Conservation (phyloP, 2,797 vertebrate genomes). For the Scarus forsteni region DNA sequence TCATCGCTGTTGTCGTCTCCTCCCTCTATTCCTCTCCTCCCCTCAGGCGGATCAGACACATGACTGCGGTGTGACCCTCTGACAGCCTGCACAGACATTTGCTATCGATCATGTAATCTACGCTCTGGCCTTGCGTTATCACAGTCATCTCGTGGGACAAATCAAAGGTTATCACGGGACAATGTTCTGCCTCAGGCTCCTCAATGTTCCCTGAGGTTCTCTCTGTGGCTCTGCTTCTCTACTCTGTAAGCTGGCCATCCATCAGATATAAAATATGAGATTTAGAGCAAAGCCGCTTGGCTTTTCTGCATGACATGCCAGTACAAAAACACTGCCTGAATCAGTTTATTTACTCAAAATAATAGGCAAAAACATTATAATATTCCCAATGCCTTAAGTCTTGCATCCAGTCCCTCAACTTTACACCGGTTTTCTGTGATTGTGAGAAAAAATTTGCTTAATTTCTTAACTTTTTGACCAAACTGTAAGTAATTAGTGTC, state of each 20-base stretch:
- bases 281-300: background rate
- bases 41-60: slow-evolving; percentile 18
- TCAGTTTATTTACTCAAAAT: too few species aligned
- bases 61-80: slow-evolving; percentile 18
- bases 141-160: slow-evolving; percentile 21
- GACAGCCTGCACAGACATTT: slow-evolving; percentile 23
- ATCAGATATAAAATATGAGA: background rate
- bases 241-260: background rate
- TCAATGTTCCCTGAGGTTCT: background rate
- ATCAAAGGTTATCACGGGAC: slow-evolving; percentile 32
- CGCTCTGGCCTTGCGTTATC: slow-evolving; percentile 44
- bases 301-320: background rate
- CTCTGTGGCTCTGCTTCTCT: background rate
- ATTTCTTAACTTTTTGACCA: too few species aligned
- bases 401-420: too few species aligned
- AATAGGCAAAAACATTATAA: too few species aligned
- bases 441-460: too few species aligned
- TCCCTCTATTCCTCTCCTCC: background rate
- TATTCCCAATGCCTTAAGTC: too few species aligned
- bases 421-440: too few species aligned
- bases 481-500: too few species aligned
- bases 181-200: slow-evolving; percentile 5
- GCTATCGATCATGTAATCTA: slow-evolving; percentile 50
- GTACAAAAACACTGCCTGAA: too few species aligned
- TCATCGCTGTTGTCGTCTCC: background rate